phyloP scores from a whole-genome alignment of 1,140 invertebrate genomes.

The Acromyrmex heyeri region DNA sequence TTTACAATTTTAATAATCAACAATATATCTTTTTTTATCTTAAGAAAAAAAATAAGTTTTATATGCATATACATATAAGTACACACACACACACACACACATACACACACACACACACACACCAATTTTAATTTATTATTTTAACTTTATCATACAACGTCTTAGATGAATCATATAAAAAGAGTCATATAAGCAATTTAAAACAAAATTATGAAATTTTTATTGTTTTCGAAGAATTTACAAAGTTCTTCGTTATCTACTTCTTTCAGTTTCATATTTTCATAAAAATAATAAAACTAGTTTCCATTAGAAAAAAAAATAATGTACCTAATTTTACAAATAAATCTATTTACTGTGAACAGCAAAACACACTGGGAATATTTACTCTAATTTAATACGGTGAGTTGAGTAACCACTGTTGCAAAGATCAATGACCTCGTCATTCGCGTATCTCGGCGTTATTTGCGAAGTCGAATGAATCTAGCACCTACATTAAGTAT shows the following conservation, averaged over 20 bases:
- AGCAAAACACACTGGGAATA: constrained; percentile 1
- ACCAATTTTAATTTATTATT: not conserved
- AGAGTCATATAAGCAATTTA: not conserved
- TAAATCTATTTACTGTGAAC: constrained; percentile 13
- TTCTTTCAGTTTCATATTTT: not conserved
- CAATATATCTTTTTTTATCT: not conserved
- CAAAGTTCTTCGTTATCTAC: not conserved
- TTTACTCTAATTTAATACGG: constrained; percentile 26
- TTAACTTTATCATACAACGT: not conserved
- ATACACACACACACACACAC: no score
- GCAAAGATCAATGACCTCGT: constrained; percentile 31
- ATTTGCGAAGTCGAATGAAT: constrained; percentile 24
- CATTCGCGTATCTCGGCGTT: not conserved
- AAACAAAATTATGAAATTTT: not conserved
- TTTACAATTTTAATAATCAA: no score
- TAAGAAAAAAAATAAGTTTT: not conserved
- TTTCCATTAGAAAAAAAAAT: not conserved
- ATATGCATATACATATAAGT: not conserved
- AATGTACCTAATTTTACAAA: not conserved
- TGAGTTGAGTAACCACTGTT: not conserved
- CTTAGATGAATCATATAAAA: not conserved
- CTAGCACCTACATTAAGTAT: not conserved
- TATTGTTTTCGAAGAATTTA: not conserved
- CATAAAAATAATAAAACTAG: not conserved
- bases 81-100: not conserved